Evolutionary conservation across 2,797 vertebrate species (phyloP).

Genomic region (Setipinna tenuifilis): DNA sequence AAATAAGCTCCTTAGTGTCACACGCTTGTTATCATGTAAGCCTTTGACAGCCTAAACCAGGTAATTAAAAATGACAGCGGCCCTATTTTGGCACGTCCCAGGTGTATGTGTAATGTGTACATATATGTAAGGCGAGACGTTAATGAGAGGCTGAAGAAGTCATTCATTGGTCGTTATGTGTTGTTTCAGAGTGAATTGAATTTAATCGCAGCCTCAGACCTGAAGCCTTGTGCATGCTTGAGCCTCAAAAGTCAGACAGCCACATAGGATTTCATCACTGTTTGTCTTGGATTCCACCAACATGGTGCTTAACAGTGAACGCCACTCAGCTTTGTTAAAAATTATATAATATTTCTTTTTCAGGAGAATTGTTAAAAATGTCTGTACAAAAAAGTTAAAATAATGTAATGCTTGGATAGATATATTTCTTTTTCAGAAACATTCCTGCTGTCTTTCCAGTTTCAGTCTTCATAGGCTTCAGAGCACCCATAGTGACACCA

Average conservation of each 20-base stretch:
- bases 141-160: background rate
- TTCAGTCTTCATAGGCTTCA: background rate
- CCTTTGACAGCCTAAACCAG: background rate
- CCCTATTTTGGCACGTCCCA: background rate
- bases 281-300: background rate
- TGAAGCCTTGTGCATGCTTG: background rate
- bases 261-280: background rate
- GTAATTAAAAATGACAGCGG: background rate
- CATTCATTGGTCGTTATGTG: background rate
- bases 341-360: too few species aligned
- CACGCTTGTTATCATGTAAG: background rate
- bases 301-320: background rate
- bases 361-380: background rate
- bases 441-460: background rate
- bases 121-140: background rate
- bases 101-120: too few species aligned
- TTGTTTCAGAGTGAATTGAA: background rate
- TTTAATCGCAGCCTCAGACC: background rate
- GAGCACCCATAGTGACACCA: too few species aligned
- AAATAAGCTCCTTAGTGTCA: constrained; percentile 16
- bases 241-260: background rate
- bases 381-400: too few species aligned
- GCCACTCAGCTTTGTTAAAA: background rate
- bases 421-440: background rate
- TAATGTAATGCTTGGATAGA: background rate